Conservation (phyloP, 2,888 invertebrate genomes). For the Liodrosophila aerea region DNA sequence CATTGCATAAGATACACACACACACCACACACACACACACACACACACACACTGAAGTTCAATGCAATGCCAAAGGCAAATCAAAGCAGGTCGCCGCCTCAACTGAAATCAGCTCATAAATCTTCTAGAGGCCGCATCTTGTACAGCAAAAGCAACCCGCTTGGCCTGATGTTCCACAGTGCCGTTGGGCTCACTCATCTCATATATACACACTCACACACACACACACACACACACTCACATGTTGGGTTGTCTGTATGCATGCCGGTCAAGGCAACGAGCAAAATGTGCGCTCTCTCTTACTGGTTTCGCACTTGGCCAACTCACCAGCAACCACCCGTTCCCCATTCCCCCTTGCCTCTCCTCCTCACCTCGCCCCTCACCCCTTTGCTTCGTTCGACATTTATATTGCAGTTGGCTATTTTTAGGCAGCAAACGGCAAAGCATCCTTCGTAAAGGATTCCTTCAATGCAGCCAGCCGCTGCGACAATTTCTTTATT, state of each 20-base stretch:
- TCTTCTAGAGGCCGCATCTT: constrained; percentile 34
- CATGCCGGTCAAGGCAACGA: constrained; percentile 64
- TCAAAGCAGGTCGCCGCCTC: constrained; percentile 43
- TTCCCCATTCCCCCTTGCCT: not conserved
- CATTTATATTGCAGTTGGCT: constrained; percentile 39
- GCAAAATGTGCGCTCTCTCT: constrained; percentile 20
- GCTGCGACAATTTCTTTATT: not conserved
- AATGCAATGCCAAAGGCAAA: constrained; percentile 57
- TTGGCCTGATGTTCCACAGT: not conserved
- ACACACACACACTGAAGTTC: constrained; percentile 52
- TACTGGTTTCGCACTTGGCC: constrained; percentile 6
- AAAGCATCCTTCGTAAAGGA: constrained; percentile 24
- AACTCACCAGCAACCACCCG: too few relatives aligned
- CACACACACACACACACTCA: not conserved
- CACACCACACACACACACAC: not conserved
- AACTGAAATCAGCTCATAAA: constrained; percentile 45
- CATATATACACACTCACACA: too few relatives aligned
- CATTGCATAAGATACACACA: constrained; percentile 53
- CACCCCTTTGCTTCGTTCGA: constrained; percentile 30
- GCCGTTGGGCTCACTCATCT: too few relatives aligned
- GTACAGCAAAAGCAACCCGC: not conserved
- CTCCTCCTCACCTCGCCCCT: constrained; percentile 1
- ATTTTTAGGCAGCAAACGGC: constrained; percentile 38
- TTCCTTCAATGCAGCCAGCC: constrained; percentile 11
- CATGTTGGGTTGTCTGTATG: constrained; percentile 27